Conservation (phyloP, 2,113 vertebrate genomes). For the Coptodon bakossiorum region DNA sequence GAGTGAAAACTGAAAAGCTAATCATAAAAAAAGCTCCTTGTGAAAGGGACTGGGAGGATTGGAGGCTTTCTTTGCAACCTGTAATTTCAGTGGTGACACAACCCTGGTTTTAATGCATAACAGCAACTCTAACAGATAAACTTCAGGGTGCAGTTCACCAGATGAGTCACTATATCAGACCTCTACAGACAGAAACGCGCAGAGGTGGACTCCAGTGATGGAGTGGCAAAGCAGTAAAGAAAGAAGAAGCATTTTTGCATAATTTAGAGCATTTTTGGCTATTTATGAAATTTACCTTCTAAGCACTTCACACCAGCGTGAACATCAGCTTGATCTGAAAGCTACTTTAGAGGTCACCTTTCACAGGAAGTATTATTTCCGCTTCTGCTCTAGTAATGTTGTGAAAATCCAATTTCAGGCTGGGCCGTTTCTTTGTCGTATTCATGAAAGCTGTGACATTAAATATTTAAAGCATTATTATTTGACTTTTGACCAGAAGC, state of each 20-base stretch:
- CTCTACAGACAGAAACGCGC: neutral
- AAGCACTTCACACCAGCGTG: neutral
- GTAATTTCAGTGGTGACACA: neutral
- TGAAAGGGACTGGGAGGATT: neutral
- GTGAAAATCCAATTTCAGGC: neutral
- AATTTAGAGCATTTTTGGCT: neutral
- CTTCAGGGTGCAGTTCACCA: neutral
- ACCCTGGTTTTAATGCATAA: neutral
- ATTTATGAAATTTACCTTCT: neutral
- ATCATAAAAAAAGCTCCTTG: neutral
- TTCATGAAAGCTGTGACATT: neutral
- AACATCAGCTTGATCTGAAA: neutral
- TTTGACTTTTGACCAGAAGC: neutral
- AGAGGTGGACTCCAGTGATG: neutral
- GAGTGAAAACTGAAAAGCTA: neutral
- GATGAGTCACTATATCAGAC: neutral
- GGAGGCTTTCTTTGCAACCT: neutral
- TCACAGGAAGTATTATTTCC: neutral
- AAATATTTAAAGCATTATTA: neutral
- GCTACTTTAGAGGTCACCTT: neutral
- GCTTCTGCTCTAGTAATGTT: neutral
- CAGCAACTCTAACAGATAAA: neutral
- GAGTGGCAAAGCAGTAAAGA: neutral
- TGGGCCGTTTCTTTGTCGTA: neutral
- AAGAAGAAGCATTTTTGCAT: neutral